phyloP scores from a whole-genome alignment of 1,140 invertebrate species.

The Diabrotica virgifera region DNA sequence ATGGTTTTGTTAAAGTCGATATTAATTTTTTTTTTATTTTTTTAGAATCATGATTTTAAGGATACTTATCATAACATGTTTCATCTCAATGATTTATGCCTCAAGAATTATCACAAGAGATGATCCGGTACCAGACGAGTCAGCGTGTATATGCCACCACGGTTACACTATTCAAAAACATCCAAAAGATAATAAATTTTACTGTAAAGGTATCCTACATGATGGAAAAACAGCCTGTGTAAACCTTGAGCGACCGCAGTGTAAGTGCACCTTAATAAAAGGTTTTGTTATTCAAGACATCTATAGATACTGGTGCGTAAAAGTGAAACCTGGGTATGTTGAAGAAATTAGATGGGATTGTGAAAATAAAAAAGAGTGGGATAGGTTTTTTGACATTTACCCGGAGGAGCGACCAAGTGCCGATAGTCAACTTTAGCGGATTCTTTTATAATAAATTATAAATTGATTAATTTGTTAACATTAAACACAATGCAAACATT shows the following conservation, averaged over 20 bases:
- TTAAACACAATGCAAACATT: no score
- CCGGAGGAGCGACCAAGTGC: conserved; percentile 14
- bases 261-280: not conserved
- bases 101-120: not conserved
- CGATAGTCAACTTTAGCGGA: not conserved
- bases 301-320: not conserved
- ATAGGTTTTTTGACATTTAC: conserved; percentile 3
- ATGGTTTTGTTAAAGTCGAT: no score
- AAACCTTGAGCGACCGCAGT: not conserved
- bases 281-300: not conserved
- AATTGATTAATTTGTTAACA: not conserved
- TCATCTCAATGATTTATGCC: no score
- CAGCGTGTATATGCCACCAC: not conserved
- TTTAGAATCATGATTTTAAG: no score
- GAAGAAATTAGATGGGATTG: conserved; percentile 18
- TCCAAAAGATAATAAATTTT: not conserved
- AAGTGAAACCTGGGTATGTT: not conserved
- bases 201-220: not conserved
- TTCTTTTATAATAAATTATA: not conserved
- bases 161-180: not conserved
- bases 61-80: no score
- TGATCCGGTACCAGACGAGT: not conserved
- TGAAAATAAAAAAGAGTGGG: conserved; percentile 19
- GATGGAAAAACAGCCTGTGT: not conserved
- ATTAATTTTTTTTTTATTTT: no score